These are phyloP conservation scores for Picus viridis DNA, from an alignment of 2,797 vertebrate species.

Conservation along the genomic window DNA sequence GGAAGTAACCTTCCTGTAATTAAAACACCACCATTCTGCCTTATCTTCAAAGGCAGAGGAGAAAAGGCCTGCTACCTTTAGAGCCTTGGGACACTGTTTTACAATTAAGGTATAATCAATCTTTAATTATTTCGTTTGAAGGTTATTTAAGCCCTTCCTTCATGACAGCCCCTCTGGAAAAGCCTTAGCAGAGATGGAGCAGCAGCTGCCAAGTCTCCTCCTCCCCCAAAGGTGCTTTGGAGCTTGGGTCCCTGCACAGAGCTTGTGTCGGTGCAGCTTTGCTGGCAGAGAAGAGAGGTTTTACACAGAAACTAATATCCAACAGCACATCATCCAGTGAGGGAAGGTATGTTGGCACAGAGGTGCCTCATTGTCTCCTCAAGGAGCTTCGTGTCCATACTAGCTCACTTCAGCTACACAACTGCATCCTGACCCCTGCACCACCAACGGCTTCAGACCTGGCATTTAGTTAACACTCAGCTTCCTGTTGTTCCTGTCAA, in stretches of 20 bases:
- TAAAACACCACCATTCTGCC: neutral
- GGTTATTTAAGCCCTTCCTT: slow-evolving; percentile 71
- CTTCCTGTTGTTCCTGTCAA: slow-evolving; percentile 5
- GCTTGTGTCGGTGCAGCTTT: fast-evolving
- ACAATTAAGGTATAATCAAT: slow-evolving; percentile 65
- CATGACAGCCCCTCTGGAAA: slow-evolving; percentile 52
- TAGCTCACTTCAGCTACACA: neutral
- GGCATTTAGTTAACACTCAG: neutral
- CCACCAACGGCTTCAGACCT: neutral
- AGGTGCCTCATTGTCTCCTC: neutral
- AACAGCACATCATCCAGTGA: fast-evolving
- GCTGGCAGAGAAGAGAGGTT: fast-evolving
- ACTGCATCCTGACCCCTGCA: neutral
- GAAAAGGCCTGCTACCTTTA: slow-evolving; percentile 32
- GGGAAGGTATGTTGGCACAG: neutral
- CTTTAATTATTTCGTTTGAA: slow-evolving; percentile 61
- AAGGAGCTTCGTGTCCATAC: neutral
- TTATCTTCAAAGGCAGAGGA: slow-evolving; percentile 58
- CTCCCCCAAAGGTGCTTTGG: slow-evolving; percentile 30
- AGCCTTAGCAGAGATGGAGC: slow-evolving; percentile 28
- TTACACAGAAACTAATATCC: neutral
- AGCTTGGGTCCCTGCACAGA: neutral
- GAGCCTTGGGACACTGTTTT: slow-evolving; percentile 52
- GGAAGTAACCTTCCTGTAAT: slow-evolving; percentile 30
- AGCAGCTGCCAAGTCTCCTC: slow-evolving; percentile 59